These are phyloP conservation scores for Sylvicola cinctus DNA, from an alignment of 2,888 invertebrate genomes.

Conservation along the genomic window DNA sequence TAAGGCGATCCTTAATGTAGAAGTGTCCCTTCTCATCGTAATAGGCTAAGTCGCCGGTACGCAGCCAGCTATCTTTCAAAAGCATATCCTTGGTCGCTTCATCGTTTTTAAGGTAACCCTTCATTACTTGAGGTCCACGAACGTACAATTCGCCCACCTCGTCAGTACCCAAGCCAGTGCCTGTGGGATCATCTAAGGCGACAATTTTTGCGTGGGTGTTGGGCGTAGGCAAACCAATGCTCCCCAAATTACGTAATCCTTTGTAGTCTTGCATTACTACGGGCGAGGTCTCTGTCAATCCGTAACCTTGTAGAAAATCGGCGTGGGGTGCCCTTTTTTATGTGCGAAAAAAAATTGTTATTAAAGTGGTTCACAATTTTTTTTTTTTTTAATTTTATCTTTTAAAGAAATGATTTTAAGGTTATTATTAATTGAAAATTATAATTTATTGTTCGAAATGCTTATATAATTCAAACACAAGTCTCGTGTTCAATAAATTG, in stretches of 20 bases:
- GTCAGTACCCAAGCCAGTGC: conserved; percentile 32
- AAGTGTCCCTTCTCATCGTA: conserved; percentile 40
- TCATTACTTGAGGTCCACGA: conserved; percentile 65
- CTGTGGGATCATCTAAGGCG: conserved; percentile 22
- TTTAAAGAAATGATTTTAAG: no score
- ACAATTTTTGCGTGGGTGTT: conserved; percentile 44
- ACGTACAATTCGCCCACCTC: conserved; percentile 49
- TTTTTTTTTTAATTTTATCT: no score
- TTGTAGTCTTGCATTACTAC: conserved; percentile 25
- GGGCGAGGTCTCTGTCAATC: conserved; percentile 52
- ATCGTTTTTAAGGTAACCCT: conserved; percentile 54
- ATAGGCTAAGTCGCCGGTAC: conserved; percentile 46
- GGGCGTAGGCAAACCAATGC: conserved; percentile 35
- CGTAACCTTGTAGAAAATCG: conserved; percentile 35
- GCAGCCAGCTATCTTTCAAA: conserved; percentile 50
- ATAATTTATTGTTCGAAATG: no score
- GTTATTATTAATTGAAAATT: no score
- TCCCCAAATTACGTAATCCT: conserved; percentile 15
- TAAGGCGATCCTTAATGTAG: conserved; percentile 53
- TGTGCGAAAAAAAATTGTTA: no score
- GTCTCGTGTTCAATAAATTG: no score
- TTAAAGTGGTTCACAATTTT: no score
- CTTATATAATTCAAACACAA: no score
- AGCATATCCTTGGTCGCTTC: conserved; percentile 49
- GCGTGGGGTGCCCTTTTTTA: conserved; percentile 1